These are phyloP conservation scores for Peromyscus eremicus DNA, from an alignment of 2,797 vertebrate species.

Conservation along the genomic window DNA sequence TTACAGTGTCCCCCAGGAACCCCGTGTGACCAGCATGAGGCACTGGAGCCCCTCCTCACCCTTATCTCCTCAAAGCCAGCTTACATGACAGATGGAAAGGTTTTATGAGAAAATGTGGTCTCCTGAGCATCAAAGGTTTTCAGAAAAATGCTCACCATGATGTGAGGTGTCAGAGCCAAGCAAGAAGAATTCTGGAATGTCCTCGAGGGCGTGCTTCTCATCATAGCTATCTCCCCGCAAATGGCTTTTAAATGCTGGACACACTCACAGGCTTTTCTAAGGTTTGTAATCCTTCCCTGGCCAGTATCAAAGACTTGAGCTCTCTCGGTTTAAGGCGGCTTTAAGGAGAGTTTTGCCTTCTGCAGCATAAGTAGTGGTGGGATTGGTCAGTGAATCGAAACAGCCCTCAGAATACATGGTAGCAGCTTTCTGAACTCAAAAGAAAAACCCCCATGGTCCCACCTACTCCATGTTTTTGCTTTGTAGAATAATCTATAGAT, in stretches of 20 bases:
- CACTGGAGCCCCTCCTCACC: background rate
- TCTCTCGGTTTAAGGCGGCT: background rate
- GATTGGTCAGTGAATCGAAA: background rate
- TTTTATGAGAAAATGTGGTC: background rate
- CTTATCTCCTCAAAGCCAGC: background rate
- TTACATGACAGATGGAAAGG: background rate
- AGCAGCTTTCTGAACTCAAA: background rate
- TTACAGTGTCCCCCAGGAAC: background rate
- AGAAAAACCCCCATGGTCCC: background rate
- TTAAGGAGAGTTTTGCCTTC: background rate
- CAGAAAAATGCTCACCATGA: constrained; percentile 7
- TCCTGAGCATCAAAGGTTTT: background rate
- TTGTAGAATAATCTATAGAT: background rate
- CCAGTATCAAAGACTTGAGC: background rate
- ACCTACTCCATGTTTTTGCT: background rate
- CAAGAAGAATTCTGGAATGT: background rate
- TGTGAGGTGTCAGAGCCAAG: background rate
- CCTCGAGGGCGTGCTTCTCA: background rate
- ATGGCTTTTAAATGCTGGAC: background rate
- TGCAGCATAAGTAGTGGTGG: background rate
- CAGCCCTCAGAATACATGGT: accelerated
- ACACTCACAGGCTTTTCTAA: background rate
- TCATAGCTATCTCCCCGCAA: background rate
- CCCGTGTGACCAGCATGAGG: background rate
- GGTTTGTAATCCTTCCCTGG: background rate